Conservation (phyloP, 2,888 invertebrate species). For the Heliconius ethilla region DNA sequence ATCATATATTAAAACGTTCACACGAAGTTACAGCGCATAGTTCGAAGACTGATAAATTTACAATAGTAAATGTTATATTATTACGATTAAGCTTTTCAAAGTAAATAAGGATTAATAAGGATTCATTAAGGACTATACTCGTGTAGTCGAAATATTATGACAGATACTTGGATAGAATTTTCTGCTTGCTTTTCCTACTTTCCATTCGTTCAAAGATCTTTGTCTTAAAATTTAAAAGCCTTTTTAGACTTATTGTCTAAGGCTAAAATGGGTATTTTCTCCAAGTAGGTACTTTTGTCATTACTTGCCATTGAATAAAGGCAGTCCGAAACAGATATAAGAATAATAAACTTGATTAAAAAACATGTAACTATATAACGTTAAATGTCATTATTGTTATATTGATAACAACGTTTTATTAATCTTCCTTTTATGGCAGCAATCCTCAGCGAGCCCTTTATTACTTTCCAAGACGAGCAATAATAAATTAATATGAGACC, state of each 20-base stretch:
- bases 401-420: constrained; percentile 4
- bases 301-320: too few relatives aligned
- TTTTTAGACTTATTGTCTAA: too few relatives aligned
- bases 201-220: neutral
- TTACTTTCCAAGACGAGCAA: constrained; percentile 20
- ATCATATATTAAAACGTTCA: neutral
- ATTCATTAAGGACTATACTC: too few relatives aligned
- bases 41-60: neutral
- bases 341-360: too few relatives aligned
- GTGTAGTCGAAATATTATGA: neutral
- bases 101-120: neutral
- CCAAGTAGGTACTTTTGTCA: too few relatives aligned
- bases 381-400: too few relatives aligned
- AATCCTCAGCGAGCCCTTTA: constrained; percentile 10
- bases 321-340: too few relatives aligned
- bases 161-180: neutral
- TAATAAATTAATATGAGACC: constrained; percentile 16
- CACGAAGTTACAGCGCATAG: neutral
- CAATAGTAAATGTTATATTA: constrained; percentile 7
- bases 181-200: neutral
- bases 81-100: neutral
- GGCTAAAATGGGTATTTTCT: too few relatives aligned
- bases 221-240: too few relatives aligned
- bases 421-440: neutral
- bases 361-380: neutral